Percentiles rank a stretch among this genome's conserved stretches.
These are phyloP conservation scores for Araneus ventricosus DNA, from an alignment of 1,140 invertebrate genomes.

Conservation along the genomic window DNA sequence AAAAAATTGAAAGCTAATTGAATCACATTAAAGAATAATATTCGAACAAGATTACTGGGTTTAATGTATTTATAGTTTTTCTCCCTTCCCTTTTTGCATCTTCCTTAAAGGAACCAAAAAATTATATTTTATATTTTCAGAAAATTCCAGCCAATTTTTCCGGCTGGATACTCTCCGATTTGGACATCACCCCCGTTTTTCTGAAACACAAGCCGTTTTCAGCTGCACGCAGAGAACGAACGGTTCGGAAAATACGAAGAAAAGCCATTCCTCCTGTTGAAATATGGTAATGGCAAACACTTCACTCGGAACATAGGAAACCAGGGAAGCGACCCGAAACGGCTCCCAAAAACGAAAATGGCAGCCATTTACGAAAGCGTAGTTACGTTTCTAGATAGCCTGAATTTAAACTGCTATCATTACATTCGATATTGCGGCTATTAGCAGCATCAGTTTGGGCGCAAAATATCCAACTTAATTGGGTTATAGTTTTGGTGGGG, in stretches of 20 bases:
- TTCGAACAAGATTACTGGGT: too few relatives aligned
- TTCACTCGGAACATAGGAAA: neutral
- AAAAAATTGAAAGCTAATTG: too few relatives aligned
- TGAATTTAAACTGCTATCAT: conserved; percentile 62
- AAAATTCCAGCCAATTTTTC: neutral
- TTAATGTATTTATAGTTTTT: too few relatives aligned
- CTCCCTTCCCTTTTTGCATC: too few relatives aligned
- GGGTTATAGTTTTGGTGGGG: conserved; percentile 45
- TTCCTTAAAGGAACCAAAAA: too few relatives aligned
- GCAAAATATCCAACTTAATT: conserved; percentile 57
- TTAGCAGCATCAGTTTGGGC: conserved; percentile 9
- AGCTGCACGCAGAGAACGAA: neutral
- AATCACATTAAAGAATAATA: too few relatives aligned
- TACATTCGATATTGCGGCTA: conserved; percentile 49
- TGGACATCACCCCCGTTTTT: neutral
- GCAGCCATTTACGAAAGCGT: conserved; percentile 38
- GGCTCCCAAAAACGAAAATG: conserved; percentile 52
- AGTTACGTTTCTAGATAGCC: conserved; percentile 21
- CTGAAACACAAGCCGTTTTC: neutral
- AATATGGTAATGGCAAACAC: conserved; percentile 60
- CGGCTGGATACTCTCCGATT: neutral
- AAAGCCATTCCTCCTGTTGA: conserved; percentile 31
- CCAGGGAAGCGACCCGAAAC: conserved; percentile 31
- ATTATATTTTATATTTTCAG: too few relatives aligned
- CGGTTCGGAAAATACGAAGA: neutral